These are phyloP conservation scores for Mionectes macconnelli DNA, from an alignment of 2,113 vertebrate genomes.

Conservation along the genomic window DNA sequence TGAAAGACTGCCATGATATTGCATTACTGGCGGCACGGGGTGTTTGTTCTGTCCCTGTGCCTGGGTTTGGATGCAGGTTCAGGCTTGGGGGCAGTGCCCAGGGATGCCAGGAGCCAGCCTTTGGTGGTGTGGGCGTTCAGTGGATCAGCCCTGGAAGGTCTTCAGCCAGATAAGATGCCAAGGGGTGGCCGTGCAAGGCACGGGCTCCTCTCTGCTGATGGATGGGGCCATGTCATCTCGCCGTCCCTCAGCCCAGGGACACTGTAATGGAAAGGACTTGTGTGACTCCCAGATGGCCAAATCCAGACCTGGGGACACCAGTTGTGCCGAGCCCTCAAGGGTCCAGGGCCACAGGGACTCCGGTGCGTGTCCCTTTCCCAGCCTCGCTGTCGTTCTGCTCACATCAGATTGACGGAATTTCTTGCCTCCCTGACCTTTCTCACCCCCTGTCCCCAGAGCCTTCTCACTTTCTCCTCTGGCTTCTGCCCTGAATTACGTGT, in stretches of 20 bases:
- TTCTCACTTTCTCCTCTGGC: not conserved
- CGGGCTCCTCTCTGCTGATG: not conserved
- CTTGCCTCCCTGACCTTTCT: slow-evolving; percentile 36
- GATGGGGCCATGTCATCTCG: accelerated
- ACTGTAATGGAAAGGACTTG: accelerated
- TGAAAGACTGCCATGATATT: accelerated
- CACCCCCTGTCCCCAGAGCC: not conserved
- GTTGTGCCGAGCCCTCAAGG: not conserved
- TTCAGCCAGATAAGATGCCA: not conserved
- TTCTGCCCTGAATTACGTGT: slow-evolving; percentile 24
- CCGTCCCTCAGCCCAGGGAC: not conserved
- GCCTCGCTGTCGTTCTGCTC: accelerated
- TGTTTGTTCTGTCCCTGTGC: not conserved
- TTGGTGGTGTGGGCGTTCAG: not conserved
- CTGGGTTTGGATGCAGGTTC: accelerated
- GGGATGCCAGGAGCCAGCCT: not conserved
- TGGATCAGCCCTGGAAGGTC: accelerated
- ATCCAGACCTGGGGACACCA: not conserved
- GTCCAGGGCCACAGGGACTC: not conserved
- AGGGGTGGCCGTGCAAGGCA: not conserved
- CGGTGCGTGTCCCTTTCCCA: not conserved
- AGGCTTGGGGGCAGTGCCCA: not conserved
- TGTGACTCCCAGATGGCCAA: not conserved
- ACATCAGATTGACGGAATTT: not conserved
- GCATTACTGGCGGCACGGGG: not conserved